Percentiles rank a stretch among this genome's conserved stretches.
These are phyloP conservation scores for Drosophila mojavensis DNA, from an alignment of 1,140 invertebrate species.

Conservation along the genomic window DNA sequence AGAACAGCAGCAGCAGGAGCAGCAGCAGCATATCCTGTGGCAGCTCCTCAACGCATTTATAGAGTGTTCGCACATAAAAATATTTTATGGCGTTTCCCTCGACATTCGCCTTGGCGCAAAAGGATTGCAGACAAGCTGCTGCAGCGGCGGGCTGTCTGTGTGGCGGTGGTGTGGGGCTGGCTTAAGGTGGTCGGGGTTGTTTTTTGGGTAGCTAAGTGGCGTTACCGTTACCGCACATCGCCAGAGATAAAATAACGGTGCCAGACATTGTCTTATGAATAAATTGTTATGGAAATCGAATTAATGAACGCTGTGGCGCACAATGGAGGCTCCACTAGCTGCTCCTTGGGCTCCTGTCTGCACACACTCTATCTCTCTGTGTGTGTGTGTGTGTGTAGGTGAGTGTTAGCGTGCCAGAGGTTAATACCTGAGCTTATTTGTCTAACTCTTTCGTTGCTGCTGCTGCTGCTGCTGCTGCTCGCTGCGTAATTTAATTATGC, in stretches of 20 bases:
- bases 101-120: constrained; percentile 52
- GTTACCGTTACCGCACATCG: constrained; percentile 83
- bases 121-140: constrained; percentile 70
- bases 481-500: constrained; percentile 84
- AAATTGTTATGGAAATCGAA: constrained; percentile 84
- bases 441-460: constrained; percentile 80
- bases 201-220: constrained; percentile 68
- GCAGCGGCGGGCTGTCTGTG: neutral
- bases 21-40: constrained; percentile 13
- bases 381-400: constrained; percentile 29
- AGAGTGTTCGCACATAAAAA: constrained; percentile 83
- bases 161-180: neutral
- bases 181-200: constrained; percentile 2
- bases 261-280: constrained; percentile 84
- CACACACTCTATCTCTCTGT: constrained; percentile 11
- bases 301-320: constrained; percentile 83
- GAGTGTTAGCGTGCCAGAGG: constrained; percentile 69
- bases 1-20: constrained; percentile 21
- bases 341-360: constrained; percentile 13
- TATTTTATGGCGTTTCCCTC: constrained; percentile 80
- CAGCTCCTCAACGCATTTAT: constrained; percentile 67
- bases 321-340: constrained; percentile 54
- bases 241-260: constrained; percentile 84
- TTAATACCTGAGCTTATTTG: constrained; percentile 84
- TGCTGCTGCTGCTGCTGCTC: constrained; percentile 50